Evolutionary conservation across 1,140 invertebrate species (phyloP).

Genomic region (Drosophila rufa): DNA sequence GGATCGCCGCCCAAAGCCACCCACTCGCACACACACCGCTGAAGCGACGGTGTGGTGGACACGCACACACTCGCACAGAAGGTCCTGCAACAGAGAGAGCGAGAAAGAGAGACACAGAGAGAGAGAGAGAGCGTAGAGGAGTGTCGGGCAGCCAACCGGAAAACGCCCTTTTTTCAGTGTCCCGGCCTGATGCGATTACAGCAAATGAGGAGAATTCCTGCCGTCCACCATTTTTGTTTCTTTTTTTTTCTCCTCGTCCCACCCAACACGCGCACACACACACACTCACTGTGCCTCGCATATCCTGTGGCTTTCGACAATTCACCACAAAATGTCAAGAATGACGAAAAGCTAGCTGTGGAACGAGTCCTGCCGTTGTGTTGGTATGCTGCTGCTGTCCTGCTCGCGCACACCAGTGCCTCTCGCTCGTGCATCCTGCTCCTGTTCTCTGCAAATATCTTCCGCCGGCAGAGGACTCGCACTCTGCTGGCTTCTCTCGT

Average conservation of each 20-base stretch:
- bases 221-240: slow-evolving; percentile 80
- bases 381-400: slow-evolving; percentile 58
- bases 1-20: slow-evolving; percentile 30
- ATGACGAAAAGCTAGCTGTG: slow-evolving; percentile 82
- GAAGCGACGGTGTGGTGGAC: slow-evolving; percentile 8
- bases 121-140: slow-evolving; percentile 13
- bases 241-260: slow-evolving; percentile 15
- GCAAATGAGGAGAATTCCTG: slow-evolving; percentile 84
- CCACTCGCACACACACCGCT: background rate
- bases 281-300: slow-evolving; percentile 58
- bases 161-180: slow-evolving; percentile 81
- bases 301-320: slow-evolving; percentile 84
- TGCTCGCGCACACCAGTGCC: slow-evolving; percentile 34
- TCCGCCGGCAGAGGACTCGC: slow-evolving; percentile 47
- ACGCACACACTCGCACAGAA: slow-evolving; percentile 15
- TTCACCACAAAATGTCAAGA: slow-evolving; percentile 85
- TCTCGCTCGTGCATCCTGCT: slow-evolving; percentile 25
- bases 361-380: slow-evolving; percentile 50
- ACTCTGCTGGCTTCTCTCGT: slow-evolving; percentile 66
- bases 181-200: slow-evolving; percentile 81
- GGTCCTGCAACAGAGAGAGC: slow-evolving; percentile 2
- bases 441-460: slow-evolving; percentile 59
- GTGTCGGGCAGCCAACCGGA: slow-evolving; percentile 82
- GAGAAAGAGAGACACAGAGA: slow-evolving; percentile 9
- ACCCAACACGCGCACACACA: slow-evolving; percentile 29